phyloP scores from a whole-genome alignment of 53 echinoderm and acorn worm species.

The Echinarachnius parma region DNA sequence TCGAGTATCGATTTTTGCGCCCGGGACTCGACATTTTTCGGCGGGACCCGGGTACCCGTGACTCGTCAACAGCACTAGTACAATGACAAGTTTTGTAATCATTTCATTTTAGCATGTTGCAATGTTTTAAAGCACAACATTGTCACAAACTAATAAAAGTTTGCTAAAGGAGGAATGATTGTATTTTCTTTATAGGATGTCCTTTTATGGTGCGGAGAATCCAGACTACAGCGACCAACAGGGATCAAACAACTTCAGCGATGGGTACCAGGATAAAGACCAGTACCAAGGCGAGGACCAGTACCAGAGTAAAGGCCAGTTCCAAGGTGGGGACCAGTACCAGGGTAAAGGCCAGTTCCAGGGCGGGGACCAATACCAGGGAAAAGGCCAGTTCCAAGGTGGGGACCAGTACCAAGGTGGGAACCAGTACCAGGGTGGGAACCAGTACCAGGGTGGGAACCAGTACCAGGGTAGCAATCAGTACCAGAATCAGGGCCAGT shows the following conservation, averaged over 20 bases:
- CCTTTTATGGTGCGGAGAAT: constrained; percentile 38
- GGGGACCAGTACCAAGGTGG: constrained; percentile 6
- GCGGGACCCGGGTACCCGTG: no score
- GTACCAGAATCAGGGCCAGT: neutral
- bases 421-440: constrained; percentile 1
- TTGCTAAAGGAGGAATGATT: neutral
- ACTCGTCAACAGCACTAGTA: no score
- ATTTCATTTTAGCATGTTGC: no score
- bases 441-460: constrained; percentile 16
- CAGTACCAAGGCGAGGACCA: constrained; percentile 1
- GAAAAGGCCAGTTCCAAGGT: neutral
- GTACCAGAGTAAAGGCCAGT: neutral
- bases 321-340: constrained; percentile 8
- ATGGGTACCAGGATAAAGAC: constrained; percentile 2
- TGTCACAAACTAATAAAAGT: neutral
- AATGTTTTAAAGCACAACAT: neutral
- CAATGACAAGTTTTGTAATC: no score
- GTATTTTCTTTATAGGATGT: constrained; percentile 9
- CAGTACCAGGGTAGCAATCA: neutral
- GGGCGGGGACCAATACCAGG: neutral
- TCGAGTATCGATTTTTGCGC: no score
- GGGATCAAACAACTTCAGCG: neutral
- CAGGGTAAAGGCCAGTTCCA: constrained; percentile 12
- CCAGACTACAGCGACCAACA: constrained; percentile 12
- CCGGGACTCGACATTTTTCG: no score